A percentile compares a stretch with the other conserved stretches of the same genome.
These are phyloP conservation scores for Branchellion lobata DNA, from an alignment of 2,888 invertebrate species.

Conservation along the genomic window DNA sequence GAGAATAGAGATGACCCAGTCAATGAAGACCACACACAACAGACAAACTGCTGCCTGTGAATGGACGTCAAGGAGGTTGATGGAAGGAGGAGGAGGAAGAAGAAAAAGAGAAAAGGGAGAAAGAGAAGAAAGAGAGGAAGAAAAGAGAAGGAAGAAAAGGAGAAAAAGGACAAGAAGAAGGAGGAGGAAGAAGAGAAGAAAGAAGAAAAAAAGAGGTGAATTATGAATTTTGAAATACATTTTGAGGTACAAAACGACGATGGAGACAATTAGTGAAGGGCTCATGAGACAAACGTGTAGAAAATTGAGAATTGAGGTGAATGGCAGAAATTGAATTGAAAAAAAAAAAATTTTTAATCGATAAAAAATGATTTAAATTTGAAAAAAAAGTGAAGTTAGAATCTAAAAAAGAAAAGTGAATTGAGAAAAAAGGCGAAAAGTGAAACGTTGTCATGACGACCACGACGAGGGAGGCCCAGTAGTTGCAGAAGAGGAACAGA, in stretches of 20 bases:
- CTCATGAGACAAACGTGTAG: too few relatives aligned
- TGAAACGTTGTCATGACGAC: background rate
- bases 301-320: background rate
- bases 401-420: background rate
- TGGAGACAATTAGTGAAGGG: too few relatives aligned
- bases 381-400: too few relatives aligned
- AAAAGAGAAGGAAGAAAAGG: too few relatives aligned
- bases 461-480: background rate
- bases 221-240: too few relatives aligned
- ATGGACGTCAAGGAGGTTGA: background rate
- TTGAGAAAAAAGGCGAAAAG: background rate
- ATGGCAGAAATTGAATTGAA: background rate
- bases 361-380: background rate
- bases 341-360: background rate
- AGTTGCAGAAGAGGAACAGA: background rate
- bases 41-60: slow-evolving; percentile 81
- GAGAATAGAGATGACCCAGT: slow-evolving; percentile 86
- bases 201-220: too few relatives aligned
- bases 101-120: too few relatives aligned
- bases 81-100: too few relatives aligned
- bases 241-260: too few relatives aligned
- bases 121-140: too few relatives aligned
- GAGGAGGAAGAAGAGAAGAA: too few relatives aligned
- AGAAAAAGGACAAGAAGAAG: too few relatives aligned
- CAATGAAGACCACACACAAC: slow-evolving; percentile 84